Evolutionary conservation across 2,888 invertebrate genomes (phyloP), one percentile per base, ranked within the genome.

Genomic region (Xestia sexstrigata): DNA sequence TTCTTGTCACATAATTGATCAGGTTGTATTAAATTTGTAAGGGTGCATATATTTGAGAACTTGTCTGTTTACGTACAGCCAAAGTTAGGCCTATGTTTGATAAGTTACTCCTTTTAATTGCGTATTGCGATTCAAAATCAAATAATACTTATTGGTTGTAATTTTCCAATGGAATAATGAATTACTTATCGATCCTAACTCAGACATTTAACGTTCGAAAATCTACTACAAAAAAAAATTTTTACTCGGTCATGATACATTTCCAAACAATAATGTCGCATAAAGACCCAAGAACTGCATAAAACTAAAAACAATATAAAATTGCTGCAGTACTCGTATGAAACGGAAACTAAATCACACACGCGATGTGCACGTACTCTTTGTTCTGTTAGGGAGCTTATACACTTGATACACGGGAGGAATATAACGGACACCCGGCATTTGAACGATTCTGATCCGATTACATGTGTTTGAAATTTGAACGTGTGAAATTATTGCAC

Each of bases 291-390:
- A 65, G 47, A 79, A 82, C 79, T 73, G 82, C 82, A 89, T 83
- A 76, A 82, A 80, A 74, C 81, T 82, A 74, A 83, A 83, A 83
- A 85, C 75, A 72, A 82, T 79, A 68, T 80, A 66, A 89, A 84
- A 85, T 85, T 87, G 78, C 85, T 42, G 81, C 74, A 88, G 71
- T 79, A 65, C 73, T 52, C 45, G 30, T 82, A 87, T 55, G 88
- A 92, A 91, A 92, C 89, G 86, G 89, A 90, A 91, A 91, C 91
- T 92, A 91, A 90, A 89, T 89, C 88, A 91, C 85, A 88, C 88
- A 89, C 86, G 88, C 89, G 79, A 89, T 88, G 73, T 73, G 35
- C 55, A 82, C 74, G 74, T 76, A 78, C 78, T 74, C 81, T 82
- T 86, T 87, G 83, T 86, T 72, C 35, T 49, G 26, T 88, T 76